Evolutionary conservation across 2,113 vertebrate genomes (phyloP).

Genomic region (Crotalus horridus): DNA sequence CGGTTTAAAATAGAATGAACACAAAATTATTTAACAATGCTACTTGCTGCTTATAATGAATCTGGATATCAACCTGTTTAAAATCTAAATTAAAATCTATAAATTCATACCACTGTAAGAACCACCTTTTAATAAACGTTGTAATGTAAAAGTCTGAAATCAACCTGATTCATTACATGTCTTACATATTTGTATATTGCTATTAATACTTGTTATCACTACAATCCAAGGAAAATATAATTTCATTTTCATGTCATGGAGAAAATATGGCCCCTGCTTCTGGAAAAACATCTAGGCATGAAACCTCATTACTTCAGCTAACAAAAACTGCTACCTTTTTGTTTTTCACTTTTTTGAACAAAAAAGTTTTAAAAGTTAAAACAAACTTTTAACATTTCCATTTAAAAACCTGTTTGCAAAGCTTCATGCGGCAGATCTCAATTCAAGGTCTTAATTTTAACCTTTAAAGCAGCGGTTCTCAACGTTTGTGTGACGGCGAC

Average conservation of each 20-base stretch:
- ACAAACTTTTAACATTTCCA: background rate
- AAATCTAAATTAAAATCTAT: background rate
- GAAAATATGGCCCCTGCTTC: background rate
- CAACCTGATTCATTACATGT: background rate
- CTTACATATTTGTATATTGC: background rate
- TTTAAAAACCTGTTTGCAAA: background rate
- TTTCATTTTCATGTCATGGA: background rate
- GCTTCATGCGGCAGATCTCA: background rate
- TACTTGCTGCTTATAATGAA: background rate
- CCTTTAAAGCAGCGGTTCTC: too few species aligned
- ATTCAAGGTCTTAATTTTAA: background rate
- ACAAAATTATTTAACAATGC: background rate
- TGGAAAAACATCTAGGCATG: background rate
- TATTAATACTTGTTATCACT: background rate
- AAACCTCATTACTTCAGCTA: background rate
- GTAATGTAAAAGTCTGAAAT: background rate
- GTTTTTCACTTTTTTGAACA: background rate
- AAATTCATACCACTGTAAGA: background rate
- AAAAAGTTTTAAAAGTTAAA: background rate
- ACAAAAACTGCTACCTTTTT: background rate
- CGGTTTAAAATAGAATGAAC: background rate
- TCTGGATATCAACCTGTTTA: background rate
- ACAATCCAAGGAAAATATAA: background rate
- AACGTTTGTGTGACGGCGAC: too few species aligned
- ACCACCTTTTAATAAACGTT: background rate